Evolutionary conservation across 1,140 invertebrate species (phyloP), one percentile per base, ranked within the genome.

Genomic region (Protaetia brevitarsis): DNA sequence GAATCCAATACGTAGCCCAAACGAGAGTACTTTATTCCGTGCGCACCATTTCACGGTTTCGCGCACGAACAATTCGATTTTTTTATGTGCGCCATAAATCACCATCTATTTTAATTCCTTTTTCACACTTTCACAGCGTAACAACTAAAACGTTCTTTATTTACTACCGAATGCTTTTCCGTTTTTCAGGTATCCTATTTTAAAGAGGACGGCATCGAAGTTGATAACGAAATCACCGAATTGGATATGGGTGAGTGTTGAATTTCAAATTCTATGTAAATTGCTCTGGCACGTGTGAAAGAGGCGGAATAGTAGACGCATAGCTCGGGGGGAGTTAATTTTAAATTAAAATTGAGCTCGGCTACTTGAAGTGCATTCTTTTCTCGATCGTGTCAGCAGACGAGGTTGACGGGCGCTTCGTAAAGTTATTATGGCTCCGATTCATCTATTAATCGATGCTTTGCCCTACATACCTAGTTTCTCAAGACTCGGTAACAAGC

Each of bases 131-230:
- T n/a, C n/a, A n/a, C n/a, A n/a, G n/a, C n/a, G n/a, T n/a, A n/a
- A n/a, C n/a, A n/a, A n/a, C n/a, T n/a, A n/a, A 29, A 16, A 61
- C 34, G 28, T 19, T 19, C 36, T 11, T 36, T 21, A 26, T 36
- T 31, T 34, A 19, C 3, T 19, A 34, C 30, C 19, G 16, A 19
- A 31, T 13, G 27, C 16, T 62, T 36, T 62, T 36, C 13, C n/a
- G 23, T 34, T 23, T 72, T 71, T 64, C 57, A 74, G 72, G 71
- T 74, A 3, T 68, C 65, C 13, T 74, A 74, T 65, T 71, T 66
- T 41, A 60, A 67, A 16, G 66, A 68, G 37, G 68, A 56, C 26
- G 68, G 69, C 1, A 70, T 66, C 26, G 66, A 70, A 34, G 64
- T 72, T 10, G 69, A 74, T 56, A 72, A 67, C 27, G 67, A 72